phyloP scores from a whole-genome alignment of 2,888 invertebrate genomes.

The Oscheius sp. region DNA sequence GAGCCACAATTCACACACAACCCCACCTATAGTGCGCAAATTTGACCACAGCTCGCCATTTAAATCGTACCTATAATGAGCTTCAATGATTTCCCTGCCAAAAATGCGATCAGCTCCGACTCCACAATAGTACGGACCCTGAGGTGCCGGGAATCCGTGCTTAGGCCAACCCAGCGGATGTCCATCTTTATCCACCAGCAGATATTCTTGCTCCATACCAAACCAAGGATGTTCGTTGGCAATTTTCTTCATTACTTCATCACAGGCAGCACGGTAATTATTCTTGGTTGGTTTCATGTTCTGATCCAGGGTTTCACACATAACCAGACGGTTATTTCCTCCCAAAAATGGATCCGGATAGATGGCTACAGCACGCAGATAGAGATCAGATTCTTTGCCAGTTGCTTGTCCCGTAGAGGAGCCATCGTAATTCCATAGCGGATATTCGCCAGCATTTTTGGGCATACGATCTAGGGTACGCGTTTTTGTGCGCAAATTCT shows the following conservation, averaged over 20 bases:
- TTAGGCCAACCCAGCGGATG: conserved; percentile 73
- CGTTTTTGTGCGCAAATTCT: conserved; percentile 87
- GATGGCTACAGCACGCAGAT: conserved; percentile 55
- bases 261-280: conserved; percentile 75
- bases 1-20: too few species aligned
- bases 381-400: conserved; percentile 73
- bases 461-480: conserved; percentile 87
- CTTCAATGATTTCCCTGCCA: conserved; percentile 93
- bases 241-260: conserved; percentile 74
- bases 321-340: conserved; percentile 61
- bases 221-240: conserved; percentile 75
- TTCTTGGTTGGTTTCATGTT: conserved; percentile 84
- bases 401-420: conserved; percentile 87
- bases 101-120: conserved; percentile 94
- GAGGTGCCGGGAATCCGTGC: conserved; percentile 69
- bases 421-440: conserved; percentile 93
- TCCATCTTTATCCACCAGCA: conserved; percentile 74
- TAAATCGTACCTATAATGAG: conserved; percentile 83
- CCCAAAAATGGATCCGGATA: conserved; percentile 69
- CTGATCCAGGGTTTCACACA: conserved; percentile 81
- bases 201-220: conserved; percentile 77
- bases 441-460: conserved; percentile 79
- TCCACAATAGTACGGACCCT: conserved; percentile 87
- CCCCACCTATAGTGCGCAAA: too few species aligned
- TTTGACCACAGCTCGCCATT: too few species aligned